Evolutionary conservation across 2,113 vertebrate species (phyloP).

Genomic region (Apus apus): DNA sequence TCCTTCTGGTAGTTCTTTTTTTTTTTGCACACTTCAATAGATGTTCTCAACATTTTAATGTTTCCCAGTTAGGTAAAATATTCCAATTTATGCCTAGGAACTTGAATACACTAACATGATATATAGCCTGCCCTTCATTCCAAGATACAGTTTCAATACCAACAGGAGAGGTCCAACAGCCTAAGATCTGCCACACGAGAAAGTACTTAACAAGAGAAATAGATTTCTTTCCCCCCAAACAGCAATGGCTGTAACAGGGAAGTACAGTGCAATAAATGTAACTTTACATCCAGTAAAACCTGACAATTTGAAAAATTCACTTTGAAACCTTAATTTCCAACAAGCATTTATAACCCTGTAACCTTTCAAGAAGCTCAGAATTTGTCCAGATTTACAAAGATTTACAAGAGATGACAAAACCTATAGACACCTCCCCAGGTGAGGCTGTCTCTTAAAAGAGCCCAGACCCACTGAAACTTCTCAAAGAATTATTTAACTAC

Average conservation of each 20-base stretch:
- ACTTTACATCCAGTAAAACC: background rate
- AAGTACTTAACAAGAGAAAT: background rate
- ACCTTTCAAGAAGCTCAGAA: background rate
- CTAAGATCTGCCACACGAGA: background rate
- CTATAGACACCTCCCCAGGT: background rate
- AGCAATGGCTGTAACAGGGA: background rate
- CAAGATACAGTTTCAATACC: background rate
- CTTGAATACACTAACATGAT: background rate
- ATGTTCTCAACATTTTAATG: background rate
- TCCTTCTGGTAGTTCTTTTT: background rate
- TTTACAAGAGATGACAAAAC: background rate
- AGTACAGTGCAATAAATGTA: background rate
- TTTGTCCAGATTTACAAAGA: background rate
- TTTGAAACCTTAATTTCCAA: background rate
- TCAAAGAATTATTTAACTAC: background rate
- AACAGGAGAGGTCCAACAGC: background rate
- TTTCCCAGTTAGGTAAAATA: background rate
- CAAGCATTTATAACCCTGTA: background rate
- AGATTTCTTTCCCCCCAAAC: background rate
- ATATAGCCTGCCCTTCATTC: background rate
- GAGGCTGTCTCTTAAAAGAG: background rate
- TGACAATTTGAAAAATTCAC: background rate
- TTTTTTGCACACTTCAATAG: background rate
- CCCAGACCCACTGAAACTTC: background rate
- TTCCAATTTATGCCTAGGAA: background rate